Evolutionary conservation across 2,888 invertebrate genomes (phyloP), one percentile per base, ranked within the genome.

Genomic region (Dasypogon diadema): DNA sequence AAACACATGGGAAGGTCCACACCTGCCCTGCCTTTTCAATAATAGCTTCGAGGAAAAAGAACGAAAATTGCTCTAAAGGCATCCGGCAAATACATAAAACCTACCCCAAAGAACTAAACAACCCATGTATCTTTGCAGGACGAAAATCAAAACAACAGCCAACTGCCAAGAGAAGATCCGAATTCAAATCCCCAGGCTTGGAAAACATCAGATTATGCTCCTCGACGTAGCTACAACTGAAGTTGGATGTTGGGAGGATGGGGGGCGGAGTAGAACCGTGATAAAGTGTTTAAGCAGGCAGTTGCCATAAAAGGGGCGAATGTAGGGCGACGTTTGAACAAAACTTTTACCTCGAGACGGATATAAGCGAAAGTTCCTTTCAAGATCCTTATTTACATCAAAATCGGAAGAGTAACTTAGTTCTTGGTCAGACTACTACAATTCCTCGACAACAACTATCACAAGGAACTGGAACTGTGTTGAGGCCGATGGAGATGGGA

Each of bases 381-480:
- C 14, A 16, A 24, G 10, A 34, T 46, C 24, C 48, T 48, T 68
- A 68, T 68, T 68, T 68, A 48, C 65, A 68, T 48, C 26, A 48
- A 68, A 68, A 68, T 68, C 65, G 65, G 26, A 48, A 68, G 48
- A 26, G 26, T 16, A 68, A 68, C 48, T 24, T 26, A 24, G 14
- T 46, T n/a, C 22, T 37, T 14, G 24, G 24, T 24, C 65, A 68
- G 65, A 48, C 65, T 68, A 48, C 22, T 48, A 63, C n/a, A 54
- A 5, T 26, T 68, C 48, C 65, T n/a, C n/a, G n/a, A n/a, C n/a
- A n/a, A n/a, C n/a, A 22, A 68, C 48, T 48, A 24, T 68, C 48
- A 54, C 16, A 42, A 24, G 48, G 65, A 14, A 3, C 34, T n/a
- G n/a, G n/a, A 14, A n/a, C 65, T 14, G 2, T 3, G 22, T 12